phyloP scores from a whole-genome alignment of 53 echinoderm and acorn worm genomes.

The Stichopus horrens region DNA sequence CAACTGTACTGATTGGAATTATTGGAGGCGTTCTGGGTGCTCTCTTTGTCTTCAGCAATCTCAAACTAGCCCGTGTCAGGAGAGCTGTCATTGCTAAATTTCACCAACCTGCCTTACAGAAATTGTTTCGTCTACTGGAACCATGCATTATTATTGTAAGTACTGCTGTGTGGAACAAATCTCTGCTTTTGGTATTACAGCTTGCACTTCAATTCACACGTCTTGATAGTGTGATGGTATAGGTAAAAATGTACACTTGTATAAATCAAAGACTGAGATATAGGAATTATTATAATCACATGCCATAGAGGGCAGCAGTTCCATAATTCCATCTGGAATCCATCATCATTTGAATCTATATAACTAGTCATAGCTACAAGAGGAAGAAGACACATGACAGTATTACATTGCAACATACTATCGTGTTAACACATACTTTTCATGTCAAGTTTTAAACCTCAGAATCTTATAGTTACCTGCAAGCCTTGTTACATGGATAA shows the following conservation, averaged over 20 bases:
- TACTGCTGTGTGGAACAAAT: neutral
- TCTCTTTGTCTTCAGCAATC: conserved; percentile 87
- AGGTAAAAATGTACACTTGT: neutral
- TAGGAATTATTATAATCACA: neutral
- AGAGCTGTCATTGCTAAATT: conserved; percentile 66
- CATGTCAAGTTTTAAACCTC: too few relatives aligned
- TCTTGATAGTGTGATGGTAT: neutral
- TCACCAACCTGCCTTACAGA: conserved; percentile 55
- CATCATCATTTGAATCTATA: too few relatives aligned
- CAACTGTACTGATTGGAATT: conserved; percentile 82
- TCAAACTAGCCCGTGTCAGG: conserved; percentile 86
- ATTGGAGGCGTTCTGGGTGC: conserved; percentile 85
- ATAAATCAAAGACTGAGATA: neutral
- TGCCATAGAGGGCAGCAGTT: neutral
- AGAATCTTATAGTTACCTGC: too few relatives aligned
- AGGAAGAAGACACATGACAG: too few relatives aligned
- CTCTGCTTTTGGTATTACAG: neutral
- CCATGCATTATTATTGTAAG: conserved; percentile 96
- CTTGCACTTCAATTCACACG: neutral
- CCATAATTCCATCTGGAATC: too few relatives aligned
- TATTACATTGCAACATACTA: too few relatives aligned
- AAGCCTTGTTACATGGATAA: too few relatives aligned
- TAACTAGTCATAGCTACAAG: too few relatives aligned
- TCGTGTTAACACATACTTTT: too few relatives aligned
- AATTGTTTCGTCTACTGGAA: conserved; percentile 70